These are phyloP conservation scores for Sardinella longiceps DNA, from an alignment of 2,797 vertebrate genomes.

Conservation along the genomic window DNA sequence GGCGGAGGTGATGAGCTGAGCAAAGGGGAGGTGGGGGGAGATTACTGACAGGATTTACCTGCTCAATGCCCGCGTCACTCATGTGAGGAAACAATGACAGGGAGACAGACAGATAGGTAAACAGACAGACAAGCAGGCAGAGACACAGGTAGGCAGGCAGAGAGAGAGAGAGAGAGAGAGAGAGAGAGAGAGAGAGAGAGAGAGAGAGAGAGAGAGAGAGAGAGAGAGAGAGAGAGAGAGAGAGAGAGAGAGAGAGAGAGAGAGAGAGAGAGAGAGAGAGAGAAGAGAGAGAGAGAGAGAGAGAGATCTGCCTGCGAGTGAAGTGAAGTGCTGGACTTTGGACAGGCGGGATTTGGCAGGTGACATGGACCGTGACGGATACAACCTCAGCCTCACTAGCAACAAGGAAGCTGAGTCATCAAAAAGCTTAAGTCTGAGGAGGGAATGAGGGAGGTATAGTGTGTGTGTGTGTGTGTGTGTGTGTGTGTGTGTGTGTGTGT, in stretches of 20 bases:
- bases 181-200: no score
- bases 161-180: no score
- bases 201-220: no score
- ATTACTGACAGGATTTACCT: conserved; percentile 15
- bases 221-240: no score
- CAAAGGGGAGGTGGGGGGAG: not conserved
- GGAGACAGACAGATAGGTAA: not conserved
- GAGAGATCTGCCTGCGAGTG: not conserved
- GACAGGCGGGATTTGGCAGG: conserved; percentile 1
- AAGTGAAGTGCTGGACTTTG: not conserved
- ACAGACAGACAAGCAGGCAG: not conserved
- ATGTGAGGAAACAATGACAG: not conserved
- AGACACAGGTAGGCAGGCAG: not conserved
- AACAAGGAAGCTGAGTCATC: conserved; percentile 68
- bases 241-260: no score
- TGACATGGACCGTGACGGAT: not conserved
- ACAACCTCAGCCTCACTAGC: conserved; percentile 25
- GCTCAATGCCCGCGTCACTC: not conserved
- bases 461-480: not conserved
- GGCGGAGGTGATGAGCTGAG: not conserved
- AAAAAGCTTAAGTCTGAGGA: conserved; percentile 40
- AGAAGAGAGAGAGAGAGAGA: no score
- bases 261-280: no score
- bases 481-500: not conserved
- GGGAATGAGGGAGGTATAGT: conserved; percentile 42